Conservation (phyloP, 1,140 invertebrate genomes). For the Achatina immaculata region DNA sequence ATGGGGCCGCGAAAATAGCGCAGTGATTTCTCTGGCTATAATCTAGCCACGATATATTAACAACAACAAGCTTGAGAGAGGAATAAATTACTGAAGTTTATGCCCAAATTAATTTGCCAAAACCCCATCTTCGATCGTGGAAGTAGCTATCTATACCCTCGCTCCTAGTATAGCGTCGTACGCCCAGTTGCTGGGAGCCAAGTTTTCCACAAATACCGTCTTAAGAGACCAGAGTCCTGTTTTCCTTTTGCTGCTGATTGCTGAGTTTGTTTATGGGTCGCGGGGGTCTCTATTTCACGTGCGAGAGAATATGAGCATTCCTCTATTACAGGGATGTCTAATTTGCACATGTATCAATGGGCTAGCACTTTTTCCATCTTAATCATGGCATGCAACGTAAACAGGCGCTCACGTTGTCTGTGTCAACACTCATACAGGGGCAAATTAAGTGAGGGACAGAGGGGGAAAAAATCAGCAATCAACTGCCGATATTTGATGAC, state of each 20-base stretch:
- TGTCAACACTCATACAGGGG: background rate
- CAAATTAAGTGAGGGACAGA: background rate
- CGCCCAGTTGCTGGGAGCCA: too few species aligned
- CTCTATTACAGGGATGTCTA: constrained; percentile 1
- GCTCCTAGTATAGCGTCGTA: too few species aligned
- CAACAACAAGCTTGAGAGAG: background rate
- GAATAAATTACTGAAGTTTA: background rate
- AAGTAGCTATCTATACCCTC: background rate
- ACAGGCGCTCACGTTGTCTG: constrained; percentile 1
- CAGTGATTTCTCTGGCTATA: too few species aligned
- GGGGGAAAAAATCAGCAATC: background rate
- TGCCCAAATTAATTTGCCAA: constrained; percentile 1
- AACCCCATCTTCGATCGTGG: background rate
- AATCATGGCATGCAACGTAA: constrained; percentile 10
- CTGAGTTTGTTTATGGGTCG: constrained; percentile 7
- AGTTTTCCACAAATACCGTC: background rate
- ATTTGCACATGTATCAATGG: constrained; percentile 23
- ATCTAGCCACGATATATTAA: background rate
- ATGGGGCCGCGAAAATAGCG: too few species aligned
- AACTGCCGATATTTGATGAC: background rate
- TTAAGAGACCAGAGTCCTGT: background rate
- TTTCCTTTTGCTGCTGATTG: background rate
- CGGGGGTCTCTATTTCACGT: constrained; percentile 11
- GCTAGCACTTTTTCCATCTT: background rate
- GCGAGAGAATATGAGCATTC: constrained; percentile 9